Evolutionary conservation across 1,140 invertebrate genomes (phyloP).

Genomic region (Trichonephila clavipes): DNA sequence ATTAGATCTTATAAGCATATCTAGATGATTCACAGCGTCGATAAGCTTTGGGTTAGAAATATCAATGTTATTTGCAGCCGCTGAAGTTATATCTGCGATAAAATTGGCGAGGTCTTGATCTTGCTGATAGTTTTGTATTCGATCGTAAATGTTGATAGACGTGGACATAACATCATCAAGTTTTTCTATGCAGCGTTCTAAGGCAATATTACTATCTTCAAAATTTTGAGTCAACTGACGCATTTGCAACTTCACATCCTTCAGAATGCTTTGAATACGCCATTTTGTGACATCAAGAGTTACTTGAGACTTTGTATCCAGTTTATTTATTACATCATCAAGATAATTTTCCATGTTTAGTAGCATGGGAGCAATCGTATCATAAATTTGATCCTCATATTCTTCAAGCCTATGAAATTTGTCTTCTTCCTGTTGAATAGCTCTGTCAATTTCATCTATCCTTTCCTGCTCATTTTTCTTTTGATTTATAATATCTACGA

Average conservation of each 20-base stretch:
- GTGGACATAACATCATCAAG: background rate
- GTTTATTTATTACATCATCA: background rate
- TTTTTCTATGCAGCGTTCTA: background rate
- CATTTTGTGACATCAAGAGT: slow-evolving; percentile 14
- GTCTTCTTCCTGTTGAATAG: background rate
- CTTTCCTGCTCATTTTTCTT: background rate
- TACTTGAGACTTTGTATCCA: background rate
- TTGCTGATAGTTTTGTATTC: slow-evolving; percentile 27
- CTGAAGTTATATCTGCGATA: slow-evolving; percentile 18
- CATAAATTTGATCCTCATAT: slow-evolving; percentile 25
- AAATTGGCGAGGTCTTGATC: background rate
- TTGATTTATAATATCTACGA: background rate
- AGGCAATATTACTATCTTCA: background rate
- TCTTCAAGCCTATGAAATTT: background rate
- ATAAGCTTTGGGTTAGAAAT: background rate
- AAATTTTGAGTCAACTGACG: background rate
- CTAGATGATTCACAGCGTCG: background rate
- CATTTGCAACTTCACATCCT: background rate
- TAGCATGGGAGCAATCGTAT: background rate
- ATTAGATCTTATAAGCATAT: background rate
- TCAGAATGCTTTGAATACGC: slow-evolving; percentile 4
- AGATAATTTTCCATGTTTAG: background rate
- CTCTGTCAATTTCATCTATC: background rate
- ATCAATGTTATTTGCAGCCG: background rate
- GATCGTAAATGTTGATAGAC: background rate